Percentiles rank a stretch among this genome's conserved stretches.
Conservation (phyloP, 2,113 vertebrate genomes). For the Diglossa brunneiventris region DNA sequence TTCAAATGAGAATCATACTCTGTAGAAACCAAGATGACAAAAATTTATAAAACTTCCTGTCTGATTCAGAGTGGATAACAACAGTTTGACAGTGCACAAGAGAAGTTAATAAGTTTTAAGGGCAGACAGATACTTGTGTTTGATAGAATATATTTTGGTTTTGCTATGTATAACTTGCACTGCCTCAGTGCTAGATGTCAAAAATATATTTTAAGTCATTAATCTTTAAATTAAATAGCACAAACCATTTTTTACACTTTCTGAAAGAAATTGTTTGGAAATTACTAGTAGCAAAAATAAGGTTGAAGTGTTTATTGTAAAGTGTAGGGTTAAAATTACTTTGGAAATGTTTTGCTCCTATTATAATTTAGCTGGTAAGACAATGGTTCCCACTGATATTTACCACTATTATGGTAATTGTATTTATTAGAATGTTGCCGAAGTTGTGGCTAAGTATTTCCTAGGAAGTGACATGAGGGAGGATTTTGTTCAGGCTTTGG, state of each 20-base stretch:
- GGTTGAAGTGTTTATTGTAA: not conserved
- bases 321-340: conserved; percentile 28
- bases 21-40: not conserved
- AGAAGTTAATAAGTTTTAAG: not conserved
- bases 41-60: not conserved
- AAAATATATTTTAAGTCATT: not conserved
- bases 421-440: conserved; percentile 19
- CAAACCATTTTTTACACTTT: not conserved
- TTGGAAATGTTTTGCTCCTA: conserved; percentile 1
- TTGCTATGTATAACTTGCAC: not conserved
- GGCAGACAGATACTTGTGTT: not conserved
- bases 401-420: conserved; percentile 36
- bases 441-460: conserved; percentile 47
- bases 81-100: not conserved
- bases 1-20: not conserved
- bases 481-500: not conserved
- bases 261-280: not conserved
- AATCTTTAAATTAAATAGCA: not conserved
- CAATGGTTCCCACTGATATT: conserved; percentile 43
- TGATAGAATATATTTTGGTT: not conserved
- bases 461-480: conserved; percentile 16
- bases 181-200: not conserved
- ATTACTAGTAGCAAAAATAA: not conserved
- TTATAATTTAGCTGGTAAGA: conserved; percentile 47
- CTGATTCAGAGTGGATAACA: not conserved